These are phyloP conservation scores for Ladona fulva DNA, from an alignment of 1,140 invertebrate species.

Conservation along the genomic window DNA sequence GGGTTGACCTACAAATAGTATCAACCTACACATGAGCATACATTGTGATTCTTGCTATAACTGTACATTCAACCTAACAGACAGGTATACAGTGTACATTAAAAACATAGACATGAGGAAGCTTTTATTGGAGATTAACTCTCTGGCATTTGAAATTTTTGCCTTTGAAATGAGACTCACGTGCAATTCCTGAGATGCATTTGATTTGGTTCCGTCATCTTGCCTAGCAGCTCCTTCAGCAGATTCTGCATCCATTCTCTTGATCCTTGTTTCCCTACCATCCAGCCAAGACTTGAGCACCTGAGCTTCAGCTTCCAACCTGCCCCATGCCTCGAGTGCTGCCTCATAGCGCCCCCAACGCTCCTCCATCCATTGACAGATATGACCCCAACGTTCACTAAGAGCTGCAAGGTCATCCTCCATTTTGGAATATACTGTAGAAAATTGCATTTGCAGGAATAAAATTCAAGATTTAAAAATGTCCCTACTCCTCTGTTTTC, in stretches of 20 bases:
- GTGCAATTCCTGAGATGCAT: constrained; percentile 27
- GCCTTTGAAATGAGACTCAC: too few relatives aligned
- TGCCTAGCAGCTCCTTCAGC: constrained; percentile 43
- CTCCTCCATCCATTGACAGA: constrained; percentile 72
- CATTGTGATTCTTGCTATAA: too few relatives aligned
- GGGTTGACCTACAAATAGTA: too few relatives aligned
- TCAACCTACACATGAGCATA: too few relatives aligned
- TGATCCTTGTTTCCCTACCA: constrained; percentile 58
- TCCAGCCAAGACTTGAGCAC: constrained; percentile 60
- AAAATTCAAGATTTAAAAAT: too few relatives aligned
- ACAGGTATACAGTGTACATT: too few relatives aligned
- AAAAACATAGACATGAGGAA: too few relatives aligned
- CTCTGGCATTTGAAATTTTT: too few relatives aligned
- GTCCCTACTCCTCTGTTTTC: too few relatives aligned
- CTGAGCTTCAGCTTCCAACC: constrained; percentile 49
- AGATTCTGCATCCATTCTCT: constrained; percentile 66
- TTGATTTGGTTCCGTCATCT: constrained; percentile 30
- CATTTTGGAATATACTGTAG: constrained; percentile 55
- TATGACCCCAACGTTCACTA: constrained; percentile 78
- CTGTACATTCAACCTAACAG: too few relatives aligned
- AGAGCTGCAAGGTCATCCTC: constrained; percentile 77
- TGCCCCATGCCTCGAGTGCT: constrained; percentile 43
- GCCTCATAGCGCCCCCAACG: constrained; percentile 54
- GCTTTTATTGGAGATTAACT: too few relatives aligned
- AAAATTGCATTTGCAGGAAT: too few relatives aligned